Evolutionary conservation across 2,888 invertebrate species (phyloP), one percentile per base, ranked within the genome.

Genomic region (Lasiommata megera): DNA sequence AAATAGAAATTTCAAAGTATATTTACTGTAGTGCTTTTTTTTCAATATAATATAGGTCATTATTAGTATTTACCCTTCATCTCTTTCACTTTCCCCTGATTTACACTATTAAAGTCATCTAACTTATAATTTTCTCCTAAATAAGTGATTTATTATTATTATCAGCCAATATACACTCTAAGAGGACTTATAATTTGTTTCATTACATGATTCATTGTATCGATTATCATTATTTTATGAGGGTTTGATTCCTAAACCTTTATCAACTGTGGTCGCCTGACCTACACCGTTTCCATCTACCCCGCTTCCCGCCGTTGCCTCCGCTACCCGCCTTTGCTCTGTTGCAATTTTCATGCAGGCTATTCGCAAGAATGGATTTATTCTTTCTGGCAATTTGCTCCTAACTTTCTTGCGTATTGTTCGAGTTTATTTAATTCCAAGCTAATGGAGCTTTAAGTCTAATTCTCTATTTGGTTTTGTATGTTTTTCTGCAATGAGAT

Each of bases 271-370:
- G n/a, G 9, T 31, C 52, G 40, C 52, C 31, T 16, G 1, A n/a
- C 16, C 52, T 52, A 52, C 14, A 31, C 14, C 82, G 80, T 77
- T 43, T 36, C 43, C 36, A 53, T 34, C 41, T 43, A 36, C 41
- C 17, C 47, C 51, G 51, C 40, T 28, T 28, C 50, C 52, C 53
- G 53, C 41, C 53, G 9, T 6, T 6, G 41, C 43, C 41, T 43
- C 43, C 53, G 52, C 41, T 41, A n/a, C 74, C 79, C 74, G 79
- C 80, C 80, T 82, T 82, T 77, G 82, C 82, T 80, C 84, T 84
- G 84, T 83, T 88, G 86, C 87, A 86, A 87, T 88, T 84, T 85
- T 83, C 86, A 84, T 87, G 87, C 87, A 87, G 82, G 84, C 82
- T 81, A 86, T 84, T 76, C 80, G 77, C 79, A 78, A 80, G 81